These are phyloP conservation scores for Eulithis testata DNA, from an alignment of 2,888 invertebrate genomes.

Conservation along the genomic window DNA sequence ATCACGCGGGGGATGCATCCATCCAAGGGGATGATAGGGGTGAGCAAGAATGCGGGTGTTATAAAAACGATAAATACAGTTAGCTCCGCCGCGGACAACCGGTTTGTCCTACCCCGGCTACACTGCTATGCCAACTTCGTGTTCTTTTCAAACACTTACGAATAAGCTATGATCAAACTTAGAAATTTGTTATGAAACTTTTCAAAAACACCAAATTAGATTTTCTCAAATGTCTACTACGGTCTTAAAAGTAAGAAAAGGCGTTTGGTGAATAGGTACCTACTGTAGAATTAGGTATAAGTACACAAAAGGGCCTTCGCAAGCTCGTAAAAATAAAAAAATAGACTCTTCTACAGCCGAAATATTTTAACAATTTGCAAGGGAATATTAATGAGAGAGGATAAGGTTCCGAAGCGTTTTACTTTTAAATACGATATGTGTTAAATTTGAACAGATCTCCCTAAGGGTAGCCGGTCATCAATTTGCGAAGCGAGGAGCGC, in stretches of 20 bases:
- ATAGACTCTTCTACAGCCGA: conserved; percentile 44
- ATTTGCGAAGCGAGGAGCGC: conserved; percentile 69
- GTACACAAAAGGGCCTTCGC: neutral
- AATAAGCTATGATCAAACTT: neutral
- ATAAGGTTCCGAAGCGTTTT: conserved; percentile 74
- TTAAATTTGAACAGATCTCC: conserved; percentile 82
- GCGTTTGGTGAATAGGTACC: neutral
- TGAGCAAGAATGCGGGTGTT: conserved; percentile 75
- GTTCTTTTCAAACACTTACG: conserved; percentile 16
- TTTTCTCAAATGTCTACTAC: neutral
- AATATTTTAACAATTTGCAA: conserved; percentile 64
- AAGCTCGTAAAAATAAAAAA: conserved; percentile 41
- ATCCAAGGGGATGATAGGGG: conserved; percentile 66
- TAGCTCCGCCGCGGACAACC: conserved; percentile 71
- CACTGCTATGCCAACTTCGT: conserved; percentile 57
- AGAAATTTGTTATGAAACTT: neutral
- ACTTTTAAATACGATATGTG: conserved; percentile 82
- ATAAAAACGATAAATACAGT: conserved; percentile 78
- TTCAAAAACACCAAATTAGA: neutral
- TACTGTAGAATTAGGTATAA: neutral
- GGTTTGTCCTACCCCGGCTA: conserved; percentile 55
- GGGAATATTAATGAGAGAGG: conserved; percentile 74
- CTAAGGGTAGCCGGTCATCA: conserved; percentile 79
- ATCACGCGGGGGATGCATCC: conserved; percentile 46
- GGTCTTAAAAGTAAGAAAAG: neutral